A percentile compares a stretch with the other conserved stretches of the same genome.
These are phyloP conservation scores for Eilema sororculum DNA, from an alignment of 2,888 invertebrate genomes.

Conservation along the genomic window DNA sequence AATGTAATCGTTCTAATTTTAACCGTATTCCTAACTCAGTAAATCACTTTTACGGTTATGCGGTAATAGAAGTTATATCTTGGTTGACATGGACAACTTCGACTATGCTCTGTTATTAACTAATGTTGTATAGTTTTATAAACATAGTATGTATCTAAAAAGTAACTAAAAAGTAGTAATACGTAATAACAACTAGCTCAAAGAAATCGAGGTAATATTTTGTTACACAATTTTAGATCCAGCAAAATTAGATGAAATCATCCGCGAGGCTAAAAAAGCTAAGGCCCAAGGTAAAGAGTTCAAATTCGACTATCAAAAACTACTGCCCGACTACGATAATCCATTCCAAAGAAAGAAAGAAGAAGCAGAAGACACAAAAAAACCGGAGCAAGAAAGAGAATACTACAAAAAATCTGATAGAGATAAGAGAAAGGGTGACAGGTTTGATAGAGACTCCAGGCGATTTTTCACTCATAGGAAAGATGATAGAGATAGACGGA, in stretches of 20 bases:
- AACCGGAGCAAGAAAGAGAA: conserved; percentile 42
- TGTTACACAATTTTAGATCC: conserved; percentile 65
- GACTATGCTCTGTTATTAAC: not conserved
- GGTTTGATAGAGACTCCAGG: conserved; percentile 49
- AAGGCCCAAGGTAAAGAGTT: conserved; percentile 76
- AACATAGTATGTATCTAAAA: not conserved
- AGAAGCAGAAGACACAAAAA: conserved; percentile 49
- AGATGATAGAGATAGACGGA: conserved; percentile 47
- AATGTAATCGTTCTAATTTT: not conserved
- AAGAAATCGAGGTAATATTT: not conserved
- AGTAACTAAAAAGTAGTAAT: not conserved
- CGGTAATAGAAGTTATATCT: not conserved
- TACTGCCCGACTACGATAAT: conserved; percentile 79
- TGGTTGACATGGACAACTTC: not conserved
- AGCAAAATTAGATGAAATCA: conserved; percentile 78
- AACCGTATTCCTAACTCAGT: not conserved
- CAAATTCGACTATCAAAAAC: conserved; percentile 80
- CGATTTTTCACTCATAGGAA: conserved; percentile 39
- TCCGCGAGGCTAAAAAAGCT: conserved; percentile 79
- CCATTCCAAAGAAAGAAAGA: conserved; percentile 79
- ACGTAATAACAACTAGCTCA: not conserved
- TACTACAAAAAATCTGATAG: conserved; percentile 29
- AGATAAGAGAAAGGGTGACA: conserved; percentile 46
- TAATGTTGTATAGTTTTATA: conserved; percentile 2
- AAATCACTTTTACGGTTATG: not conserved